Base-by-base conservation (phyloP, 2,888 invertebrate genomes). In the Rhimphoctona megacephalus region DNA sequence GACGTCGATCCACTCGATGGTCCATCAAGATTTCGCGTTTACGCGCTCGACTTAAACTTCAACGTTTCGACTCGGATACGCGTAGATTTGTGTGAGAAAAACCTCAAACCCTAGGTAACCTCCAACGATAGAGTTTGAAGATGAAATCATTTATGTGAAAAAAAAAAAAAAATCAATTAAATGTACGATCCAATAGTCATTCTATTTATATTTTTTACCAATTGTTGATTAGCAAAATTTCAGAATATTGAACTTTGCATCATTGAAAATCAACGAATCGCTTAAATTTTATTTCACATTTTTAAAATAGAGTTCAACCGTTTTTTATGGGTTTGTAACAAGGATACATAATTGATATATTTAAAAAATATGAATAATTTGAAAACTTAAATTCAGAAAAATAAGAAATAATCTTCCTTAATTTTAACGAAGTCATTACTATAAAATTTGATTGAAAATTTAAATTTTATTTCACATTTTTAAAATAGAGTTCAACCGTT, bases 1-100 rank as follows among this genome's bases (percentile, higher is more conserved):
- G 39, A 49, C 61, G 76, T n/a, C 14, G 64, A 76, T 77, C 66
- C 52, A 11, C 52, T 22, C 22, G 49, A 67, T 67, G 78, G 67
- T 67, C 78, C 78, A 78, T 54, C 78, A 25, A 54, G 78, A 78
- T 78, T 78, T 54, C 54, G 25, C 52, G 22, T 33, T 36, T 22
- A 49, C 43, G 67, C 54, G 54, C 54, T 39, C 8, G 30, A 70
- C 25, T 43, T 14, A 1, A 22, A 43, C 25, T 61, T 61, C 43
- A 67, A 43, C 22, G 22, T 43, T 39, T 22, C 67, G 22, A 67
- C 39, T 5, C 43, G 6, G 39, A 39, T 43, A 22, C 39, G 64
- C 36, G 73, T 39, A 19, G 36, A 57, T 22, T 19, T 54, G 39
- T n/a, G 36, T 11, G 39, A 57, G 57, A 57, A 39, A 54, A 57